These are phyloP conservation scores for Taurulus bubalis DNA, from an alignment of 2,113 vertebrate genomes.

Conservation along the genomic window DNA sequence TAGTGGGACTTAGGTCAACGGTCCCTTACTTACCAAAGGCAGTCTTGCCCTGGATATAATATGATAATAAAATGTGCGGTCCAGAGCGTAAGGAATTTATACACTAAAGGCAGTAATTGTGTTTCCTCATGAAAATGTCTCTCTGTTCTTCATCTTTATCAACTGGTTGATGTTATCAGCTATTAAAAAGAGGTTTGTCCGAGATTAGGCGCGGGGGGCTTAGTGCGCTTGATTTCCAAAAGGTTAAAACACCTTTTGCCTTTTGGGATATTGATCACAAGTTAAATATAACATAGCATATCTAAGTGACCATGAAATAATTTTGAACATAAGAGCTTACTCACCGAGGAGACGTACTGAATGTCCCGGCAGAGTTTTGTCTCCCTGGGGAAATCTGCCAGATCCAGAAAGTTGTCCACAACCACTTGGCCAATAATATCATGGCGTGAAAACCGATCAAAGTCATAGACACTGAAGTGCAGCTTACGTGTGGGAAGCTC, in stretches of 20 bases:
- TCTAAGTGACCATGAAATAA: constrained; percentile 8
- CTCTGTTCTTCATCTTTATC: neutral
- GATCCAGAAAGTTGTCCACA: constrained; percentile 98
- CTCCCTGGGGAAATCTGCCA: constrained; percentile 97
- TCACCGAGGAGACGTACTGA: constrained; percentile 96
- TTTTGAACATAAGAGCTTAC: constrained; percentile 68
- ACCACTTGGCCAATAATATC: constrained; percentile 98
- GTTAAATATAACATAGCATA: constrained; percentile 10
- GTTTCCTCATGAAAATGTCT: constrained; percentile 21
- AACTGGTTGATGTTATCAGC: neutral
- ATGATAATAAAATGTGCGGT: constrained; percentile 16
- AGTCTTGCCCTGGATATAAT: constrained; percentile 19
- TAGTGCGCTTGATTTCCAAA: too few species aligned
- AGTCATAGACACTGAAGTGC: constrained; percentile 99
- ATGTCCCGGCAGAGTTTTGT: constrained; percentile 96
- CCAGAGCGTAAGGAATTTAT: constrained; percentile 9
- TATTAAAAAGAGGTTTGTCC: too few species aligned
- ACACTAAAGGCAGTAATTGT: constrained; percentile 21
- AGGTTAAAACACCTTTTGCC: neutral
- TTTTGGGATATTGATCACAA: constrained; percentile 9
- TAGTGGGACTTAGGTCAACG: too few species aligned
- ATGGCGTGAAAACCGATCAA: constrained; percentile 98
- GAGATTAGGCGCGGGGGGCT: too few species aligned
- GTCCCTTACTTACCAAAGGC: too few species aligned
- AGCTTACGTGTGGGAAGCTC: constrained; percentile 94